Evolutionary conservation across 2,797 vertebrate species (phyloP).

Genomic region (Molothrus ater): DNA sequence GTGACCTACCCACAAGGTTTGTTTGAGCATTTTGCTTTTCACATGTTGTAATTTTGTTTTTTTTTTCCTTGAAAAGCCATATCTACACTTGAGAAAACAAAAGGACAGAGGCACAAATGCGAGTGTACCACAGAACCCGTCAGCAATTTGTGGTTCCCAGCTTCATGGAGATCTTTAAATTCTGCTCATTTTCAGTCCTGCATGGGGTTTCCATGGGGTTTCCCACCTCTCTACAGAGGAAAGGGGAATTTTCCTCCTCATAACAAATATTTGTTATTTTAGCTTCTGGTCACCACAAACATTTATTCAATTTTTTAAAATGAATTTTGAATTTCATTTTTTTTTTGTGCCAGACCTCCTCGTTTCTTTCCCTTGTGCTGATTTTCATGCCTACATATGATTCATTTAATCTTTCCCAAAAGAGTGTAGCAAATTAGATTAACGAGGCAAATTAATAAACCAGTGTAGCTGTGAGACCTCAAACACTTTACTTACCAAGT

Average conservation of each 20-base stretch:
- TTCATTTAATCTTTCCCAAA: background rate
- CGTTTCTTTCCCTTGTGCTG: rapidly evolving
- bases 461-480: background rate
- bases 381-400: background rate
- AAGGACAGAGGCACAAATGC: background rate
- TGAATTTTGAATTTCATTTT: background rate
- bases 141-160: background rate
- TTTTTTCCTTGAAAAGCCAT: background rate
- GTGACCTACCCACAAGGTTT: background rate
- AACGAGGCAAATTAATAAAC: background rate
- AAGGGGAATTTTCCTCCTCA: background rate
- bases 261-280: background rate
- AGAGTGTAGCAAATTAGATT: background rate
- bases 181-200: background rate
- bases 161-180: background rate
- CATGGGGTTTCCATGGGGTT: background rate
- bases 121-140: rapidly evolving
- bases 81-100: background rate
- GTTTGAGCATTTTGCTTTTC: background rate
- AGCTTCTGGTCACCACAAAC: background rate
- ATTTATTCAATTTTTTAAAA: background rate
- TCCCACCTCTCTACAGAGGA: background rate
- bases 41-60: background rate
- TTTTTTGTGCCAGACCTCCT: background rate
- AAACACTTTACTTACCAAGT: background rate